A percentile compares a stretch with the other conserved stretches of the same genome.
These are phyloP conservation scores for Phymastichus coffea DNA, from an alignment of 1,140 invertebrate species.

Conservation along the genomic window DNA sequence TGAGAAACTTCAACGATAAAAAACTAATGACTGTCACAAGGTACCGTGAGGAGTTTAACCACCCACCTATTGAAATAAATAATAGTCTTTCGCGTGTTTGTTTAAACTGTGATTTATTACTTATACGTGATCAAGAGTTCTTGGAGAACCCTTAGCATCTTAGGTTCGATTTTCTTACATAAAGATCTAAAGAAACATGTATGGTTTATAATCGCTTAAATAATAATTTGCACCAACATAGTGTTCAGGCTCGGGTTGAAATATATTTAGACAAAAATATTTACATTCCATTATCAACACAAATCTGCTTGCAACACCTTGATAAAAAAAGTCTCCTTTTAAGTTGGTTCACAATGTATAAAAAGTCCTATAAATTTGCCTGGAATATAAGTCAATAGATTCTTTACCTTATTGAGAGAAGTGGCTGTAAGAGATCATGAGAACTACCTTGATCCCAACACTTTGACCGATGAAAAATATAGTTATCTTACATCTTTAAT, in stretches of 20 bases:
- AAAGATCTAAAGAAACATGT: neutral
- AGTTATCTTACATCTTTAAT: neutral
- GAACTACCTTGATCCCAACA: neutral
- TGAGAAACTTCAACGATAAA: neutral
- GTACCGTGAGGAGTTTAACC: no score
- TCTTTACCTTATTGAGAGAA: neutral
- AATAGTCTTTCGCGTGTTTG: conserved; percentile 1
- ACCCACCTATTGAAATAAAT: conserved; percentile 5
- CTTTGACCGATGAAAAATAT: neutral
- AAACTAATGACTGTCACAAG: neutral
- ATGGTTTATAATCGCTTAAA: conserved; percentile 1
- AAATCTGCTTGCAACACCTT: no score
- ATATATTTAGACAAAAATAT: conserved; percentile 1
- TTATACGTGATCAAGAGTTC: neutral
- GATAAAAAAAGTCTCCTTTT: neutral
- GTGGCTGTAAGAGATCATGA: no score
- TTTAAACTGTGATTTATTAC: conserved; percentile 7
- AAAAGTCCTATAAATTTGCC: neutral
- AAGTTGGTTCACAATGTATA: neutral
- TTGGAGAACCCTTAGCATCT: neutral
- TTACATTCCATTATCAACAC: neutral
- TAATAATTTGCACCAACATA: neutral
- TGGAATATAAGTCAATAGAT: conserved; percentile 3
- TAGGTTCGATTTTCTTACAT: neutral
- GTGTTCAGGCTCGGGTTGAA: neutral